Conservation (phyloP, 2,113 vertebrate genomes). For the Alouatta palliata region DNA sequence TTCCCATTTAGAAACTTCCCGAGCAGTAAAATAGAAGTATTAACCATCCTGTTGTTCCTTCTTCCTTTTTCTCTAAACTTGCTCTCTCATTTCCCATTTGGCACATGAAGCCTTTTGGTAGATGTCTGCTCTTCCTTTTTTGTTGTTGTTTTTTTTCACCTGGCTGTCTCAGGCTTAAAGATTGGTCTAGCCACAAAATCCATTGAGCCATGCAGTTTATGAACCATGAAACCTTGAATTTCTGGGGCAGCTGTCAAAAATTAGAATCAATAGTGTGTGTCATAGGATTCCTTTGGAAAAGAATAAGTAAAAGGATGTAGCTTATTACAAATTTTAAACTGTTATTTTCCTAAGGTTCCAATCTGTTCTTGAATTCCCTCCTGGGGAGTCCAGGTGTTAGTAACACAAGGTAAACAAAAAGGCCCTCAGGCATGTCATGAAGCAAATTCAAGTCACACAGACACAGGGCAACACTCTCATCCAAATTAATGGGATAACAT, state of each 20-base stretch:
- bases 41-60: slow-evolving; percentile 12
- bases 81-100: slow-evolving; percentile 67
- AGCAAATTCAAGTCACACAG: background rate
- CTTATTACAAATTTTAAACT: slow-evolving; percentile 29
- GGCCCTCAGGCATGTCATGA: background rate
- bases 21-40: slow-evolving; percentile 4
- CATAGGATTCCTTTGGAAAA: background rate
- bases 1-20: slow-evolving; percentile 15
- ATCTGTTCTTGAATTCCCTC: slow-evolving; percentile 13
- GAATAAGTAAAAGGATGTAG: slow-evolving; percentile 20
- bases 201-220: slow-evolving; percentile 10
- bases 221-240: slow-evolving; percentile 49
- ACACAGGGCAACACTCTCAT: background rate
- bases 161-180: slow-evolving; percentile 58
- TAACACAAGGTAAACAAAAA: slow-evolving; percentile 14
- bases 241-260: background rate
- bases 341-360: slow-evolving; percentile 36
- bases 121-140: slow-evolving; percentile 27
- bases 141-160: background rate
- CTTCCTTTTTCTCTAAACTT: background rate
- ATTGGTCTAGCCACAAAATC: slow-evolving; percentile 38
- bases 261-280: background rate
- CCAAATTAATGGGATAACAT: background rate
- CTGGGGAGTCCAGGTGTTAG: background rate
- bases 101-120: slow-evolving; percentile 64